Percentiles rank a stretch among this genome's conserved stretches.
phyloP scores from a whole-genome alignment of 2,888 invertebrate genomes.

The Drosophila birchii region DNA sequence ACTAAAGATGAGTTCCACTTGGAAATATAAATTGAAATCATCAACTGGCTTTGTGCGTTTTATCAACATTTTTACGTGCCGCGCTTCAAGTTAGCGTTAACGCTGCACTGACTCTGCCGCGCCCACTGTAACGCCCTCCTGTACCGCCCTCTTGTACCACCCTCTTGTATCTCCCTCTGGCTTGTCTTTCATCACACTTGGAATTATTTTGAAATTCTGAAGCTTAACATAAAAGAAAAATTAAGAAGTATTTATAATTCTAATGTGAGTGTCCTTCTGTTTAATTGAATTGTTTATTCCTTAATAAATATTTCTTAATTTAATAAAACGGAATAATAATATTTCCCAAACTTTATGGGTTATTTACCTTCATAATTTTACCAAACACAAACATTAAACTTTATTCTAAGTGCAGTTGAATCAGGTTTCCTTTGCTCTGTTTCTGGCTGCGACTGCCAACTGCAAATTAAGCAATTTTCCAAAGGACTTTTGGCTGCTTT shows the following conservation, averaged over 20 bases:
- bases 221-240: background rate
- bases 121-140: slow-evolving; percentile 7
- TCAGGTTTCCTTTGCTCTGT: slow-evolving; percentile 57
- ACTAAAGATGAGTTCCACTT: slow-evolving; percentile 79
- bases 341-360: too few relatives aligned
- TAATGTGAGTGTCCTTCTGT: too few relatives aligned
- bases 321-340: too few relatives aligned
- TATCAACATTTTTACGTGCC: slow-evolving; percentile 80
- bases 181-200: slow-evolving; percentile 24
- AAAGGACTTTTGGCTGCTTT: slow-evolving; percentile 71
- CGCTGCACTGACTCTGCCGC: slow-evolving; percentile 57
- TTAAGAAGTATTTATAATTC: too few relatives aligned
- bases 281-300: too few relatives aligned
- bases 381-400: background rate
- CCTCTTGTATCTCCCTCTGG: background rate
- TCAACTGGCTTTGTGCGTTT: slow-evolving; percentile 81
- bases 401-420: slow-evolving; percentile 35
- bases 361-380: background rate
- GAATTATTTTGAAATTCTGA: background rate
- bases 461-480: slow-evolving; percentile 78
- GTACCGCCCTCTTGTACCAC: too few relatives aligned
- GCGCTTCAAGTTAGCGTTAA: slow-evolving; percentile 51
- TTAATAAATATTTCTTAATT: too few relatives aligned
- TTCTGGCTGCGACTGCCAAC: slow-evolving; percentile 57
- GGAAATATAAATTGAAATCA: slow-evolving; percentile 81